phyloP scores from a whole-genome alignment of 1,140 invertebrate genomes.

The Heterodera carotae region DNA sequence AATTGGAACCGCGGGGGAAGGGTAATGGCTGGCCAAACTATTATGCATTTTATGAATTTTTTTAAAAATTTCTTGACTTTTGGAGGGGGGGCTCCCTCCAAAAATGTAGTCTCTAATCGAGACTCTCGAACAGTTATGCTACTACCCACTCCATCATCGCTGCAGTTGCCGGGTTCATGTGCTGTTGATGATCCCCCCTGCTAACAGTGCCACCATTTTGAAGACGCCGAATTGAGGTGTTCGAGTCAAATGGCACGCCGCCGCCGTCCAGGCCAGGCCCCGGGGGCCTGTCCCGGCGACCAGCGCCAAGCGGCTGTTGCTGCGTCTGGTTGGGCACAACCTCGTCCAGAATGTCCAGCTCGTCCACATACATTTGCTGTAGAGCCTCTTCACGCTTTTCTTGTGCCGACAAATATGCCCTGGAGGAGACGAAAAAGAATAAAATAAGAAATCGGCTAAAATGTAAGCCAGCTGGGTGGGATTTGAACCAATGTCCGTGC shows the following conservation, averaged over 20 bases:
- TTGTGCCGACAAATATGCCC: conserved; percentile 78
- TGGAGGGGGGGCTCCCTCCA: too few species aligned
- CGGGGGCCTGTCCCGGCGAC: background rate
- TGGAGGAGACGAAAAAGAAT: conserved; percentile 39
- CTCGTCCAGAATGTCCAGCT: conserved; percentile 73
- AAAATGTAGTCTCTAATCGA: too few species aligned
- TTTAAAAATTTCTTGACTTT: too few species aligned
- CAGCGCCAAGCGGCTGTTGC: background rate
- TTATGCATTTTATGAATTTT: too few species aligned
- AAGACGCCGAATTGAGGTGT: conserved; percentile 2
- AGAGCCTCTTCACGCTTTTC: conserved; percentile 74
- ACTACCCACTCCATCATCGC: background rate
- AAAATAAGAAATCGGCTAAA: background rate
- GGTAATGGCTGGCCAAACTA: too few species aligned
- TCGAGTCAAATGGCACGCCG: conserved; percentile 6
- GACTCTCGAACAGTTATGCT: too few species aligned
- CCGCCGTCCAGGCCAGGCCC: conserved; percentile 2
- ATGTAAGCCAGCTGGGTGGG: too few species aligned
- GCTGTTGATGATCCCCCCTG: background rate
- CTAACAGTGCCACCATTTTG: background rate
- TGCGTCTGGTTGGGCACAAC: conserved; percentile 32
- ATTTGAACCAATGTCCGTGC: too few species aligned
- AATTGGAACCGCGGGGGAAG: too few species aligned
- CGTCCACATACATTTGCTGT: conserved; percentile 89
- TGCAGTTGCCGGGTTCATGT: background rate